Evolutionary conservation across 2,888 invertebrate genomes (phyloP).

Genomic region (Serripes groenlandicus): DNA sequence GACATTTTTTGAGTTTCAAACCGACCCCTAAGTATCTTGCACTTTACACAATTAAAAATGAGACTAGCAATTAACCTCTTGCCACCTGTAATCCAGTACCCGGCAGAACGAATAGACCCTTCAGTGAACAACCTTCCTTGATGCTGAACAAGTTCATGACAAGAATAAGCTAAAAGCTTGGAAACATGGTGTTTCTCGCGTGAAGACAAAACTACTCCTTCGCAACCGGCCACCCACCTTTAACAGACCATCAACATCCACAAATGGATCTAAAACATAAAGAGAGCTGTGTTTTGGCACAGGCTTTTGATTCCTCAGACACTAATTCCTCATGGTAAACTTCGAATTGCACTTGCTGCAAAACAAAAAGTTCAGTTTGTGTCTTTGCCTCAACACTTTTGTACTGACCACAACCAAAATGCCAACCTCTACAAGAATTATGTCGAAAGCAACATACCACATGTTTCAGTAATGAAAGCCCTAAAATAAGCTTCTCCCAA

Average conservation of each 20-base stretch:
- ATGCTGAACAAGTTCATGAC: slow-evolving; percentile 48
- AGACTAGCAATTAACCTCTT: background rate
- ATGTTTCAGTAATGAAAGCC: too few species aligned
- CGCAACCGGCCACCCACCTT: slow-evolving; percentile 36
- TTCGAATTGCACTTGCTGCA: too few species aligned
- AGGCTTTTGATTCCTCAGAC: too few species aligned
- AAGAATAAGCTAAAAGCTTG: slow-evolving; percentile 30
- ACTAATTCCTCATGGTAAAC: too few species aligned
- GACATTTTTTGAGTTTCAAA: background rate
- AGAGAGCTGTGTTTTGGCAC: too few species aligned
- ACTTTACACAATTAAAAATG: background rate
- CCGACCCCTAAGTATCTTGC: background rate
- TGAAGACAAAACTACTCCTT: slow-evolving; percentile 1
- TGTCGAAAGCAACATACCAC: too few species aligned
- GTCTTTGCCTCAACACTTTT: too few species aligned
- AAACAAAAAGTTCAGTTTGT: too few species aligned
- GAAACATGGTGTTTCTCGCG: slow-evolving; percentile 30
- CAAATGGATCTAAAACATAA: too few species aligned
- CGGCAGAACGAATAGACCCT: slow-evolving; percentile 39
- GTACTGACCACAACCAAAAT: too few species aligned
- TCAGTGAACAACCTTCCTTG: slow-evolving; percentile 58
- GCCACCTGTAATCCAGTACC: slow-evolving; percentile 47
- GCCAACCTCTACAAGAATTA: too few species aligned
- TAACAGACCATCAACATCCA: slow-evolving; percentile 3
- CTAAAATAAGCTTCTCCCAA: too few species aligned